These are phyloP conservation scores for Ephestia elutella DNA, from an alignment of 1,140 invertebrate genomes.

Conservation along the genomic window DNA sequence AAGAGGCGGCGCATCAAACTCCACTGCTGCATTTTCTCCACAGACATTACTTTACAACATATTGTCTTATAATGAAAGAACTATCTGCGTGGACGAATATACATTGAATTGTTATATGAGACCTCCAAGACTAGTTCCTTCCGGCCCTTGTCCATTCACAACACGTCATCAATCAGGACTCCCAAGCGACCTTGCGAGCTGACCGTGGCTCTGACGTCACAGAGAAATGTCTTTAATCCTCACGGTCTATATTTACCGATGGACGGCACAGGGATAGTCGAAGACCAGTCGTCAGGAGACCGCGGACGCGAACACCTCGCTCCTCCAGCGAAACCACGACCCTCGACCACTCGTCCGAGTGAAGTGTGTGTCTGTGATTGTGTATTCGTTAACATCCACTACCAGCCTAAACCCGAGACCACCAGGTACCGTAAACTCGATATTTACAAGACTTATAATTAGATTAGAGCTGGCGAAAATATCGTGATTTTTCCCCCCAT, in stretches of 20 bases:
- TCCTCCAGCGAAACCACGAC: conserved; percentile 52
- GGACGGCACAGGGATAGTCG: conserved; percentile 26
- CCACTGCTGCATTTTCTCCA: too few relatives aligned
- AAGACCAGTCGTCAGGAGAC: conserved; percentile 55
- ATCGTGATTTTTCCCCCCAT: conserved; percentile 30
- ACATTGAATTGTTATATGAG: too few relatives aligned
- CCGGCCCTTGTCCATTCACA: not conserved
- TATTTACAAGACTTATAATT: conserved; percentile 22
- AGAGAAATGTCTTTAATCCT: conserved; percentile 49
- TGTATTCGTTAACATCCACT: conserved; percentile 37
- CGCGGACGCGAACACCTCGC: conserved; percentile 57
- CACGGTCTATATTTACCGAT: conserved; percentile 51
- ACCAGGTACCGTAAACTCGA: conserved; percentile 36
- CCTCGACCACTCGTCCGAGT: conserved; percentile 66
- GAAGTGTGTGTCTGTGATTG: conserved; percentile 68
- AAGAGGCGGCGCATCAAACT: too few relatives aligned
- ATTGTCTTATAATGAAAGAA: too few relatives aligned
- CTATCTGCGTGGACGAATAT: too few relatives aligned
- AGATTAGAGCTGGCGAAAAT: conserved; percentile 29
- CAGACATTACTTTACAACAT: too few relatives aligned
- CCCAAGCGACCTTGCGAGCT: conserved; percentile 45
- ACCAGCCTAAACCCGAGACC: conserved; percentile 6
- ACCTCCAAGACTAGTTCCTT: too few relatives aligned
- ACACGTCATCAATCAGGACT: conserved; percentile 27
- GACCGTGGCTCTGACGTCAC: conserved; percentile 47